A percentile compares a stretch with the other conserved stretches of the same genome.
These are phyloP conservation scores for Darevskia nairensis DNA, from an alignment of 2,797 vertebrate genomes.

Conservation along the genomic window DNA sequence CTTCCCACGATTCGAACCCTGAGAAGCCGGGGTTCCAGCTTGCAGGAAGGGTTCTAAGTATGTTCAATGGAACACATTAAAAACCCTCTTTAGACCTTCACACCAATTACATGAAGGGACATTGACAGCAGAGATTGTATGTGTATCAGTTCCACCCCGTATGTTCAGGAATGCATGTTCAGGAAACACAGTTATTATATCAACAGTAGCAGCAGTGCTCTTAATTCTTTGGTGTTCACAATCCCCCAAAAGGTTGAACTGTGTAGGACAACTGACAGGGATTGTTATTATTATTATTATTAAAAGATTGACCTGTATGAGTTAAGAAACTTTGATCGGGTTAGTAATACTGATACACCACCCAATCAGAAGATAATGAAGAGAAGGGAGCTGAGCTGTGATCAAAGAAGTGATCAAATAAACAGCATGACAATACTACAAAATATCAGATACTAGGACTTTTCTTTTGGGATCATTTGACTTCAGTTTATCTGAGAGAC, in stretches of 20 bases:
- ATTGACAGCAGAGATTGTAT: no score
- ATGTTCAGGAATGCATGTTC: no score
- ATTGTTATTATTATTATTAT: not conserved
- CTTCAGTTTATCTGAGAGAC: conserved; percentile 15
- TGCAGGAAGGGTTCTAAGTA: no score
- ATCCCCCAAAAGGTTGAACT: no score
- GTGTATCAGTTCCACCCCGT: no score
- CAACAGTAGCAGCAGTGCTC: not conserved
- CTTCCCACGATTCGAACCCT: no score
- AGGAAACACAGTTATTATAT: not conserved
- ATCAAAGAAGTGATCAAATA: not conserved
- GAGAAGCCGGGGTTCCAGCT: no score
- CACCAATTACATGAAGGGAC: no score
- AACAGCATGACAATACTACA: fast-evolving
- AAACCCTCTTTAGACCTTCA: no score
- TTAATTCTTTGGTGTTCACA: not conserved
- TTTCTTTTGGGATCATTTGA: conserved; percentile 1
- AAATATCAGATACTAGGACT: not conserved
- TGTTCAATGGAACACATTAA: no score
- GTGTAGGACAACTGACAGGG: no score
- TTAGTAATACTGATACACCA: not conserved
- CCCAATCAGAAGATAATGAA: conserved; percentile 18
- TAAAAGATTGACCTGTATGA: not conserved
- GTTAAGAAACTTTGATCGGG: not conserved
- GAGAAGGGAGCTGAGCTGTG: not conserved